Evolutionary conservation across 23 tunicate species (phyloP).

Genomic region (Ascidia mentula): DNA sequence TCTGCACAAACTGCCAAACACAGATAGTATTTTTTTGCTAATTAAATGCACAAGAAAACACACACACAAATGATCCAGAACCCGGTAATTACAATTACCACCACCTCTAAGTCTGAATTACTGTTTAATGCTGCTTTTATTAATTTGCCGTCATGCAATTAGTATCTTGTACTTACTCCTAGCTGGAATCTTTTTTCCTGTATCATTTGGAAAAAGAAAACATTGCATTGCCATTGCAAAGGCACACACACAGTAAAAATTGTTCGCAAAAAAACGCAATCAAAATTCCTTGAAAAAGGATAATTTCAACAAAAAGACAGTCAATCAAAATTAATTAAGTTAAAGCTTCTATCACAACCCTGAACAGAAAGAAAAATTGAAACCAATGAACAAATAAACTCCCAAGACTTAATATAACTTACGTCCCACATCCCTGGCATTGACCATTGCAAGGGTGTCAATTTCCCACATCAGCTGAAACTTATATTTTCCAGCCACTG

Average conservation of each 20-base stretch:
- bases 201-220: not conserved
- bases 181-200: slow-evolving; percentile 47
- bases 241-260: not conserved
- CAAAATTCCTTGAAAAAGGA: not conserved
- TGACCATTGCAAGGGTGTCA: slow-evolving; percentile 81
- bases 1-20: too few species aligned
- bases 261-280: not conserved
- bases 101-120: too few species aligned
- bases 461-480: slow-evolving; percentile 58
- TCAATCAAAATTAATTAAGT: not conserved
- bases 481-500: slow-evolving; percentile 69
- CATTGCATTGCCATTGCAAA: not conserved
- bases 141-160: not conserved
- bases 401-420: slow-evolving; percentile 2
- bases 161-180: slow-evolving; percentile 36
- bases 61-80: too few species aligned
- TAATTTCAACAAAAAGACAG: too few species aligned
- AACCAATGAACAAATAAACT: not conserved
- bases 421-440: slow-evolving; percentile 91
- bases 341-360: not conserved
- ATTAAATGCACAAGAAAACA: too few species aligned
- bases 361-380: too few species aligned
- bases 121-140: too few species aligned
- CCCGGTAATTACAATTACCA: too few species aligned
- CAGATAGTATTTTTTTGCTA: too few species aligned